A percentile compares a stretch with the other conserved stretches of the same genome.
Conservation (phyloP, 23 tunicate genomes). For the Diplosoma virens region DNA sequence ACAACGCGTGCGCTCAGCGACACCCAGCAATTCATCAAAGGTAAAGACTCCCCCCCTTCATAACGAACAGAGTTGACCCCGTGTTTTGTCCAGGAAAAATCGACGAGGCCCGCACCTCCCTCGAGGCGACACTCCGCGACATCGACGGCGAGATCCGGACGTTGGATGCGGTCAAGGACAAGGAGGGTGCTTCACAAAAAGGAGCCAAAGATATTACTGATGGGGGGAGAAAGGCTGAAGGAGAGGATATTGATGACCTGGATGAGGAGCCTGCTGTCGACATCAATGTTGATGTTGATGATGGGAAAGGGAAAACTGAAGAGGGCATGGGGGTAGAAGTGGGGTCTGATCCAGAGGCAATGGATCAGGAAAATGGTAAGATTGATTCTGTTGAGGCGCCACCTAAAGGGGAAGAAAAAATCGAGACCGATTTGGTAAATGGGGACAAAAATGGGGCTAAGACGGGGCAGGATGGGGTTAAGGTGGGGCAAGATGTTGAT, state of each 20-base stretch:
- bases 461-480: conserved; percentile 16
- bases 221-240: conserved; percentile 18
- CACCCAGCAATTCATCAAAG: conserved; percentile 57
- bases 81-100: conserved; percentile 55
- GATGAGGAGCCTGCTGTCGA: conserved; percentile 73
- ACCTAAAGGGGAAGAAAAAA: conserved; percentile 1
- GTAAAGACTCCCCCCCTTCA: conserved; percentile 16
- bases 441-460: conserved; percentile 17
- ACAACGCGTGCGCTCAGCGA: conserved; percentile 74
- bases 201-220: background rate
- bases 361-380: background rate
- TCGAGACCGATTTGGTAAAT: too few relatives aligned
- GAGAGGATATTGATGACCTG: conserved; percentile 52
- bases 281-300: conserved; percentile 68
- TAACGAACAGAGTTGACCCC: background rate
- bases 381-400: background rate
- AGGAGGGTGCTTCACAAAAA: conserved; percentile 8
- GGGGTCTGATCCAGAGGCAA: background rate
- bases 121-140: conserved; percentile 39
- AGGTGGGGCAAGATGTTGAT: conserved; percentile 8
- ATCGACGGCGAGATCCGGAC: conserved; percentile 67
- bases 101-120: conserved; percentile 34
- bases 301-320: conserved; percentile 5
- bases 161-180: conserved; percentile 45
- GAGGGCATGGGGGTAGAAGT: background rate